phyloP scores from a whole-genome alignment of 2,888 invertebrate species.

The Tenthredo distinguenda region DNA sequence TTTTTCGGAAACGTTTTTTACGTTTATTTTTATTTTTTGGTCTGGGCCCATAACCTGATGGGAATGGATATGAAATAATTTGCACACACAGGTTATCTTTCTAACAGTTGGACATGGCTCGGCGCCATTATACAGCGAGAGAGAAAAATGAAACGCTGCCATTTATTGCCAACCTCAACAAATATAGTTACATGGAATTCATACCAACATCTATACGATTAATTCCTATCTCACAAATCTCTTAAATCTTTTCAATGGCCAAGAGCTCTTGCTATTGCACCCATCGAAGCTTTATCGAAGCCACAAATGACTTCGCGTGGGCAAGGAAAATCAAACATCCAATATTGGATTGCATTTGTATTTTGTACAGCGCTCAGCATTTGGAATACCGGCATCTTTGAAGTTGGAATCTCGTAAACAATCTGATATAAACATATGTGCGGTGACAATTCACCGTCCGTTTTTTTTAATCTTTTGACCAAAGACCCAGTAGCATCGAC shows the following conservation, averaged over 20 bases:
- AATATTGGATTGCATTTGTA: constrained; percentile 55
- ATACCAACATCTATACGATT: no score
- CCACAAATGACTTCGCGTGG: constrained; percentile 55
- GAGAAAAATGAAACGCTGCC: no score
- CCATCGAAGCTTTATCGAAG: constrained; percentile 57
- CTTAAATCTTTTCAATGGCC: constrained; percentile 10
- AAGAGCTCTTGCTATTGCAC: constrained; percentile 55
- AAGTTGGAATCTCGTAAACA: constrained; percentile 50
- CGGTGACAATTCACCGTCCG: constrained; percentile 55
- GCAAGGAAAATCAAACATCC: constrained; percentile 56
- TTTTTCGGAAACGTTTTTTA: no score
- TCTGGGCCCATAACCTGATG: no score
- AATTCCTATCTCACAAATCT: no score
- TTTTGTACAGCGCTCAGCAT: constrained; percentile 56
- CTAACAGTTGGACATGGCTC: no score
- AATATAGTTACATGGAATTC: no score
- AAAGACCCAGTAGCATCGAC: constrained; percentile 12
- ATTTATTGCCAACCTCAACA: no score
- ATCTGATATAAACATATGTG: constrained; percentile 58
- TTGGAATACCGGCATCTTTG: constrained; percentile 57
- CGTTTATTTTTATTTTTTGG: no score
- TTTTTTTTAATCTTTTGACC: constrained; percentile 44
- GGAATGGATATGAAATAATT: no score
- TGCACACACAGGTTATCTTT: no score
- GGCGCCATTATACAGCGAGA: no score